Conservation (phyloP, 35 echinoderm and acorn worm genomes). For the Nesometra sesokonis region DNA sequence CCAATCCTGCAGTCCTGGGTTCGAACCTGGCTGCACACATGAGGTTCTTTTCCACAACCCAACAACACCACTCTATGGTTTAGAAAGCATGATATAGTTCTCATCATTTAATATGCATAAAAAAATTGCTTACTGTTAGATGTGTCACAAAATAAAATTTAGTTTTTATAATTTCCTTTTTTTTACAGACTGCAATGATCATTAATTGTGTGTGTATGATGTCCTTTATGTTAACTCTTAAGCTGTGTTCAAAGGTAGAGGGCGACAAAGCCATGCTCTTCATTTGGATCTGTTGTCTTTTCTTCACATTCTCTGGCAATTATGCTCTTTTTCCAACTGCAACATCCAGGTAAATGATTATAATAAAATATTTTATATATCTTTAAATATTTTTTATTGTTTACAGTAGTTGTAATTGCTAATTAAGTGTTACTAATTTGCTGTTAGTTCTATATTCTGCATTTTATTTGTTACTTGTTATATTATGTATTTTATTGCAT, state of each 20-base stretch:
- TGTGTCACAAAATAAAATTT: not conserved
- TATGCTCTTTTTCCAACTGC: slow-evolving; percentile 81
- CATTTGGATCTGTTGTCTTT: slow-evolving; percentile 75
- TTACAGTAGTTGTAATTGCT: no score
- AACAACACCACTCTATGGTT: no score
- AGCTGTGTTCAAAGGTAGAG: slow-evolving; percentile 17
- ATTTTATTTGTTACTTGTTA: no score
- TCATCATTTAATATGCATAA: not conserved
- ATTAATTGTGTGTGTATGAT: not conserved
- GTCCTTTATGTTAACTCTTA: slow-evolving; percentile 4
- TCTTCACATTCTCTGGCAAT: slow-evolving; percentile 71
- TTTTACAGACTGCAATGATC: not conserved
- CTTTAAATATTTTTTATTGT: no score
- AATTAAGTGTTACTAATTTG: no score
- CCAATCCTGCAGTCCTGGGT: no score
- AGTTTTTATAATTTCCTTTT: not conserved
- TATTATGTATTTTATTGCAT: no score
- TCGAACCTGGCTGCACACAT: no score
- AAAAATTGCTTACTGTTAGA: not conserved
- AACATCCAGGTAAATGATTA: slow-evolving; percentile 81
- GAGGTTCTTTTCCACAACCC: no score
- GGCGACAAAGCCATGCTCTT: slow-evolving; percentile 54
- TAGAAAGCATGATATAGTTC: no score
- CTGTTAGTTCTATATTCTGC: no score
- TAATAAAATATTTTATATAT: no score